phyloP scores from a whole-genome alignment of 2,113 vertebrate genomes.

The Melanerpes formicivorus region DNA sequence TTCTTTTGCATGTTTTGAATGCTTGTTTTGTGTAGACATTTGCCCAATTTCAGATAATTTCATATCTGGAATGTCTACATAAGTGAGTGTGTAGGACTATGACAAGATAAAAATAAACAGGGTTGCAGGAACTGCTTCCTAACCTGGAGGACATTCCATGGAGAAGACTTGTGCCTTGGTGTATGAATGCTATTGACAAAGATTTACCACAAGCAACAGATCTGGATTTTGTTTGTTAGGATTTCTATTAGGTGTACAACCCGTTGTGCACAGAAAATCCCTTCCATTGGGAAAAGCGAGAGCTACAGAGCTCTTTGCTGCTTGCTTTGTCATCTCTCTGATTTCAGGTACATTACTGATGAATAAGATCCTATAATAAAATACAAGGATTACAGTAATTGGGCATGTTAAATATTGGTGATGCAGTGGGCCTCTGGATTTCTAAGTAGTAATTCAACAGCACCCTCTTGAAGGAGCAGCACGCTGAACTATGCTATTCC shows the following conservation, averaged over 20 bases:
- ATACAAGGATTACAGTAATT: slow-evolving; percentile 24
- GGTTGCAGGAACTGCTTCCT: not conserved
- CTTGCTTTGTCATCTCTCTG: slow-evolving; percentile 1
- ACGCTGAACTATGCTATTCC: not conserved
- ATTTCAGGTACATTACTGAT: not conserved
- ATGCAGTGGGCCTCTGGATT: slow-evolving; percentile 12
- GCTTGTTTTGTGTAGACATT: not conserved
- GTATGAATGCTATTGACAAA: not conserved
- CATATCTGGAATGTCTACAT: not conserved
- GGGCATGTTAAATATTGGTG: slow-evolving; percentile 9
- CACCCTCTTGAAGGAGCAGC: slow-evolving; percentile 29
- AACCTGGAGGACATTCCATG: not conserved
- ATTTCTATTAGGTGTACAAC: not conserved
- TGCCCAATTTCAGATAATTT: slow-evolving; percentile 35
- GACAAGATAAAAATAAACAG: not conserved
- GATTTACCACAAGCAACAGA: not conserved
- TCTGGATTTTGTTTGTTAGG: not conserved
- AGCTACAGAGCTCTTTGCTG: not conserved
- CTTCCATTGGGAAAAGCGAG: slow-evolving; percentile 4
- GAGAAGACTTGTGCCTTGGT: not conserved
- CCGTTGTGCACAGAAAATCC: slow-evolving; percentile 9
- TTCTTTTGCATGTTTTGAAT: not conserved
- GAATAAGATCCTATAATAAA: slow-evolving; percentile 31
- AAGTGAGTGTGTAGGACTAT: not conserved
- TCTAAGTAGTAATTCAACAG: slow-evolving; percentile 24